Conservation (phyloP, 2,113 vertebrate genomes). For the Gasterosteus aculeatus region DNA sequence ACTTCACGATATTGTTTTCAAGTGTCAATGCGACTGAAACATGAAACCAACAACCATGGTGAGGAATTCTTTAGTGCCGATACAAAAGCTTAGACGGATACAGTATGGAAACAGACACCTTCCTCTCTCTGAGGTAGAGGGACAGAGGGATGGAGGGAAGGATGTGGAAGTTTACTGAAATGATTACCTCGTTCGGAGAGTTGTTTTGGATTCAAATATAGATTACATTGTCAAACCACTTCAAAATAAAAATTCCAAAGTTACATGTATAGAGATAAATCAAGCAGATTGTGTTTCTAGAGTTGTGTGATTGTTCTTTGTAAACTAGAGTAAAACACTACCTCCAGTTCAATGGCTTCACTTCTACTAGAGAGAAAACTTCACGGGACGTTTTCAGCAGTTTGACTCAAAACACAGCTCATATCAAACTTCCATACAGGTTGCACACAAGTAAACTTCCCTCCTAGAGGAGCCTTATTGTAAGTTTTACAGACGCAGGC, state of each 20-base stretch:
- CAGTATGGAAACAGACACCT: conserved; percentile 61
- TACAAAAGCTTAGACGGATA: conserved; percentile 47
- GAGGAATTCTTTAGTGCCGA: conserved; percentile 52
- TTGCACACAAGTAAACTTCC: conserved; percentile 2
- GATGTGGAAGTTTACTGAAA: conserved; percentile 65
- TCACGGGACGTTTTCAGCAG: background rate
- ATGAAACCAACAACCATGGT: conserved; percentile 50
- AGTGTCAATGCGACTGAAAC: conserved; percentile 40
- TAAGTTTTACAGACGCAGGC: conserved; percentile 4
- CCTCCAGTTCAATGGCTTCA: background rate
- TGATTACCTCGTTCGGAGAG: background rate
- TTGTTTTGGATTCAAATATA: conserved; percentile 1
- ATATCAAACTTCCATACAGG: conserved; percentile 19
- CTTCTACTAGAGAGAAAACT: background rate
- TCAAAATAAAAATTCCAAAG: background rate
- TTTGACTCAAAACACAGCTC: background rate
- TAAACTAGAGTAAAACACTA: conserved; percentile 6
- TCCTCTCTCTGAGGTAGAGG: conserved; percentile 46
- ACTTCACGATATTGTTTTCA: conserved; percentile 37
- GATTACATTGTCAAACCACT: conserved; percentile 1
- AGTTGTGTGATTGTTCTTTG: background rate
- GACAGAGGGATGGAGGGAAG: conserved; percentile 39
- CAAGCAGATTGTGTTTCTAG: background rate
- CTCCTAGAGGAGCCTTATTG: background rate
- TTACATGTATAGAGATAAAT: background rate